Evolutionary conservation across 1,140 invertebrate genomes (phyloP).

Genomic region (Drosophila ercepeae): DNA sequence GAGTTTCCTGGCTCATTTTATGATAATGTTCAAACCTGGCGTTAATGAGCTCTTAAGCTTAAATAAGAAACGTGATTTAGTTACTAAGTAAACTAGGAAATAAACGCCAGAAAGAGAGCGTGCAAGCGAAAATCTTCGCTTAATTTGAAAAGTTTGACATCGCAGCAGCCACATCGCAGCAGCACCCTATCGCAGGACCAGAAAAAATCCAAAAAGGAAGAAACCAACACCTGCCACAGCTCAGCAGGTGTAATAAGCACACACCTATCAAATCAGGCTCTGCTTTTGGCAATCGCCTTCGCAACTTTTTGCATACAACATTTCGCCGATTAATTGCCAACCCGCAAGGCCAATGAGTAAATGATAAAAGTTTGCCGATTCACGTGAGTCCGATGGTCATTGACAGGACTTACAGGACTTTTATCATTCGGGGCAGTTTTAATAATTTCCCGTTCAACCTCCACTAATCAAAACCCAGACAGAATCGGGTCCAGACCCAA

Average conservation of each 20-base stretch:
- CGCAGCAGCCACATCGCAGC: conserved; percentile 26
- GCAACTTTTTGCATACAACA: conserved; percentile 72
- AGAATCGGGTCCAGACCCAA: conserved; percentile 14
- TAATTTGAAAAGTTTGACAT: conserved; percentile 80
- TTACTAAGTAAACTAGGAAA: conserved; percentile 79
- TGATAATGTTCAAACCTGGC: conserved; percentile 79
- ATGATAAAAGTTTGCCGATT: conserved; percentile 75
- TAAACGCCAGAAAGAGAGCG: conserved; percentile 31
- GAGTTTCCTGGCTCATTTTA: conserved; percentile 66
- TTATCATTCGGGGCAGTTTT: conserved; percentile 26
- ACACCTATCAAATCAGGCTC: conserved; percentile 38
- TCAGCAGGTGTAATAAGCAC: conserved; percentile 56
- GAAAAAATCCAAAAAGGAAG: conserved; percentile 1
- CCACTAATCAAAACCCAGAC: conserved; percentile 70
- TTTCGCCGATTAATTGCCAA: conserved; percentile 66
- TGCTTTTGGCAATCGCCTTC: conserved; percentile 20
- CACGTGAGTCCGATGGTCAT: conserved; percentile 51
- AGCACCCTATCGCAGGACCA: conserved; percentile 15
- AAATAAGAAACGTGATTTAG: conserved; percentile 82
- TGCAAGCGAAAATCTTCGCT: conserved; percentile 67
- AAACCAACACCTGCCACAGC: conserved; percentile 26
- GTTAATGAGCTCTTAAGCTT: conserved; percentile 82
- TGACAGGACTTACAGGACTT: conserved; percentile 12
- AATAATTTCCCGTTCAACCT: conserved; percentile 63
- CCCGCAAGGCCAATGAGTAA: conserved; percentile 51